Conservation (phyloP, 2,797 vertebrate species). For the Psittacula derbiana region DNA sequence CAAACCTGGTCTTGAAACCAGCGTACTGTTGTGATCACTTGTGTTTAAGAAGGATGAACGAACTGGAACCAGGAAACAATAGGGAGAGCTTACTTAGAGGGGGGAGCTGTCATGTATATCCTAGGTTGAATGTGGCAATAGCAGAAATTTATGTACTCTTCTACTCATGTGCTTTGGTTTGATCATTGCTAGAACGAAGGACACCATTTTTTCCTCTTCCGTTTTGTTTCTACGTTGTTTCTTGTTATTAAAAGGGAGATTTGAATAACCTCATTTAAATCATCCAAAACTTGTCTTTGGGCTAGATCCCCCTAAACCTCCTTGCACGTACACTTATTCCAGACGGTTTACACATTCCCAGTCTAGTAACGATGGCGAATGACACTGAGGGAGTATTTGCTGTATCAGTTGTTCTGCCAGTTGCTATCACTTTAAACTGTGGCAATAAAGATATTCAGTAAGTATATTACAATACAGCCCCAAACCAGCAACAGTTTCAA, state of each 20-base stretch:
- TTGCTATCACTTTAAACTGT: slow-evolving; percentile 42
- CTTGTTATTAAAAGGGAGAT: slow-evolving; percentile 29
- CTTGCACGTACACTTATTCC: slow-evolving; percentile 36
- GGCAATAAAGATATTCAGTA: slow-evolving; percentile 12
- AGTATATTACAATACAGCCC: slow-evolving; percentile 41
- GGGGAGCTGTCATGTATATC: background rate
- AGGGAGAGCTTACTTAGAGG: background rate
- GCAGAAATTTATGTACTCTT: background rate
- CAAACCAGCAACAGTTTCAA: slow-evolving; percentile 27
- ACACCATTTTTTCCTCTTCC: background rate
- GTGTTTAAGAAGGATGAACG: background rate
- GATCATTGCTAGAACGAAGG: slow-evolving; percentile 22
- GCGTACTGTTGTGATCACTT: fast-evolving
- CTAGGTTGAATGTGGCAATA: background rate
- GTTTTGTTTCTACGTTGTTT: slow-evolving; percentile 31
- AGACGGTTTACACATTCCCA: slow-evolving; percentile 39
- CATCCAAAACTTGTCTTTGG: slow-evolving; percentile 34
- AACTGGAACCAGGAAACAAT: background rate
- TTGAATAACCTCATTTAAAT: slow-evolving; percentile 56
- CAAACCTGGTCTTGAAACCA: background rate
- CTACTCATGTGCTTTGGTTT: slow-evolving; percentile 1
- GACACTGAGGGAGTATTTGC: slow-evolving; percentile 19
- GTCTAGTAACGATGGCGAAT: slow-evolving; percentile 21
- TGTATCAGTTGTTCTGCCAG: slow-evolving; percentile 40
- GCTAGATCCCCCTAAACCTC: slow-evolving; percentile 19